phyloP scores from a whole-genome alignment of 1,140 invertebrate genomes.

The Drosophila seguyi region DNA sequence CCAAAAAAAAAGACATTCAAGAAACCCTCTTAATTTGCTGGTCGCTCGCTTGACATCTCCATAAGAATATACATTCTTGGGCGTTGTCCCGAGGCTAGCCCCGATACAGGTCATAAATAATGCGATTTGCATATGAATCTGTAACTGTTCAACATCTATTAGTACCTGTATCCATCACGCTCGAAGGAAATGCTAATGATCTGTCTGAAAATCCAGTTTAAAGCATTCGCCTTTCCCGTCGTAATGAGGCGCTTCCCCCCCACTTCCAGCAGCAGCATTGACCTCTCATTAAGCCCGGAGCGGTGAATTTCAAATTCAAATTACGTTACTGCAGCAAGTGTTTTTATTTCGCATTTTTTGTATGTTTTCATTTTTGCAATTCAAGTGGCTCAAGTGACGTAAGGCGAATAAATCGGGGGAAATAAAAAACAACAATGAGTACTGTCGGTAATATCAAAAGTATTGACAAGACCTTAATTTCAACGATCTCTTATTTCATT shows the following conservation, averaged over 20 bases:
- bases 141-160: constrained; percentile 44
- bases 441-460: constrained; percentile 8
- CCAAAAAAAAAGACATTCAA: background rate
- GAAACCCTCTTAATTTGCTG: constrained; percentile 39
- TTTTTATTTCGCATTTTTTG: constrained; percentile 33
- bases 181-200: constrained; percentile 29
- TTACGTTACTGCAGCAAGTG: constrained; percentile 52
- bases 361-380: constrained; percentile 49
- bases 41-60: constrained; percentile 38
- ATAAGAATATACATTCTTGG: constrained; percentile 27
- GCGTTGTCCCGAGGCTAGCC: constrained; percentile 40
- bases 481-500: constrained; percentile 3
- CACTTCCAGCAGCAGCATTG: constrained; percentile 46
- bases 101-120: constrained; percentile 55
- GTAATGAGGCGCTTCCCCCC: constrained; percentile 28
- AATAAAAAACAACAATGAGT: constrained; percentile 5
- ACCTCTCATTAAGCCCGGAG: constrained; percentile 69
- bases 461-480: background rate
- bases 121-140: constrained; percentile 61
- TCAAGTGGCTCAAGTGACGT: constrained; percentile 62
- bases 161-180: constrained; percentile 28
- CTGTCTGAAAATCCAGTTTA: constrained; percentile 32
- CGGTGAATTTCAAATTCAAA: constrained; percentile 49
- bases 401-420: constrained; percentile 23
- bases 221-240: constrained; percentile 13